A percentile compares a stretch with the other conserved stretches of the same genome.
Evolutionary conservation across 2,797 vertebrate species (phyloP).

Genomic region (Cephalopachus bancanus): DNA sequence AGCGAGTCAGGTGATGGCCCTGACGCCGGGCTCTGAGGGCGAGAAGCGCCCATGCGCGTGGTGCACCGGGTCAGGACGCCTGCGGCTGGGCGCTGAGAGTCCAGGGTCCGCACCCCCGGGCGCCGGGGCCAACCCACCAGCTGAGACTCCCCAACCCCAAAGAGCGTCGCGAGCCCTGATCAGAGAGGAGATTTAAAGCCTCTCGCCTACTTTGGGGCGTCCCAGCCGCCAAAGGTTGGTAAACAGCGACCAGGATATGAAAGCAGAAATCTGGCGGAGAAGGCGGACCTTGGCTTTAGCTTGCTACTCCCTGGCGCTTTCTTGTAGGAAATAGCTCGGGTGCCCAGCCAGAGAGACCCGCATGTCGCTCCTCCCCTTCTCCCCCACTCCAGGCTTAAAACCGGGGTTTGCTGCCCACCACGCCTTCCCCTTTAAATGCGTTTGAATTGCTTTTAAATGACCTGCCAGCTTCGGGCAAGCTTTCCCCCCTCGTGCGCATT

Average conservation of each 20-base stretch:
- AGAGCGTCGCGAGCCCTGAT: neutral
- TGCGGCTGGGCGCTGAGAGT: neutral
- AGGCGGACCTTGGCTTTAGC: neutral
- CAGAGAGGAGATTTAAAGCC: neutral
- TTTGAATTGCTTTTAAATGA: slow-evolving; percentile 96
- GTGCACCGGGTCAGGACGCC: neutral
- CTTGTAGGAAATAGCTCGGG: neutral
- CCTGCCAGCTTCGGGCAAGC: slow-evolving; percentile 92
- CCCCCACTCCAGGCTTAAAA: slow-evolving; percentile 45
- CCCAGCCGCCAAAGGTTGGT: neutral
- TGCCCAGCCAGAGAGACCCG: accelerated
- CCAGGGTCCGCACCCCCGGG: neutral
- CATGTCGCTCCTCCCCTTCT: neutral
- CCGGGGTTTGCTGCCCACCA: slow-evolving; percentile 69
- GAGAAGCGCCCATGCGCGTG: neutral
- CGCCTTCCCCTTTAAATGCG: slow-evolving; percentile 95
- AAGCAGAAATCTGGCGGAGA: neutral
- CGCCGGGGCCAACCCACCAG: neutral
- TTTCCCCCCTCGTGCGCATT: slow-evolving; percentile 88
- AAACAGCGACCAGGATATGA: neutral
- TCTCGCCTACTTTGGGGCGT: neutral
- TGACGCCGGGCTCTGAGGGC: neutral
- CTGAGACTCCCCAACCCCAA: neutral
- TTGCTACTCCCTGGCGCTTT: neutral
- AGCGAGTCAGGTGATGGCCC: neutral